Percentiles rank a stretch among this genome's conserved stretches.
Evolutionary conservation across 2,113 vertebrate genomes (phyloP).

Genomic region (Fregata magnificens): DNA sequence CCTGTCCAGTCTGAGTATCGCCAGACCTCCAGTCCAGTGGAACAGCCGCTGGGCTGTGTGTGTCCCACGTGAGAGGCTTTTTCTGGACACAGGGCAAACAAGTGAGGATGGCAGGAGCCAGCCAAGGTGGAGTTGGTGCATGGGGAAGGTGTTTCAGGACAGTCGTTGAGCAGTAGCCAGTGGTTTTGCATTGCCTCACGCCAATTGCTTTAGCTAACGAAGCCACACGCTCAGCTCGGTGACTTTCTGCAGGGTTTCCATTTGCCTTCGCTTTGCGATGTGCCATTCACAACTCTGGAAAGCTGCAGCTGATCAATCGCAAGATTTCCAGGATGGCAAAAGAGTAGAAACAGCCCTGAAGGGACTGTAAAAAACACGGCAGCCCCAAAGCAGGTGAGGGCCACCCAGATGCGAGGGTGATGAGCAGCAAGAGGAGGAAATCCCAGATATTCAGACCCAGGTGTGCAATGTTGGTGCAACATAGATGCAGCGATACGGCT

Average conservation of each 20-base stretch:
- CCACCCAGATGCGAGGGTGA: background rate
- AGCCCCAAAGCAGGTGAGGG: background rate
- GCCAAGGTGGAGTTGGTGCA: background rate
- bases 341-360: background rate
- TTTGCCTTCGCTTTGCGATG: background rate
- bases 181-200: background rate
- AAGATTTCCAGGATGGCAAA: background rate
- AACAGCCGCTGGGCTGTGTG: background rate
- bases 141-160: background rate
- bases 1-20: background rate
- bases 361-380: background rate
- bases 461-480: fast-evolving
- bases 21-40: background rate
- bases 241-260: background rate
- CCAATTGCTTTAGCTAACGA: background rate
- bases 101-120: background rate
- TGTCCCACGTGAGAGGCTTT: background rate
- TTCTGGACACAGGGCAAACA: background rate
- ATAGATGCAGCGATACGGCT: fast-evolving
- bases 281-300: background rate
- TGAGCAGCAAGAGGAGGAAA: background rate
- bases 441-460: background rate
- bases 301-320: fast-evolving
- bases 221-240: background rate
- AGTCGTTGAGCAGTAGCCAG: background rate